A percentile compares a stretch with the other conserved stretches of the same genome.
These are phyloP conservation scores for Dreissena polymorpha DNA, from an alignment of 1,140 invertebrate genomes.

Conservation along the genomic window DNA sequence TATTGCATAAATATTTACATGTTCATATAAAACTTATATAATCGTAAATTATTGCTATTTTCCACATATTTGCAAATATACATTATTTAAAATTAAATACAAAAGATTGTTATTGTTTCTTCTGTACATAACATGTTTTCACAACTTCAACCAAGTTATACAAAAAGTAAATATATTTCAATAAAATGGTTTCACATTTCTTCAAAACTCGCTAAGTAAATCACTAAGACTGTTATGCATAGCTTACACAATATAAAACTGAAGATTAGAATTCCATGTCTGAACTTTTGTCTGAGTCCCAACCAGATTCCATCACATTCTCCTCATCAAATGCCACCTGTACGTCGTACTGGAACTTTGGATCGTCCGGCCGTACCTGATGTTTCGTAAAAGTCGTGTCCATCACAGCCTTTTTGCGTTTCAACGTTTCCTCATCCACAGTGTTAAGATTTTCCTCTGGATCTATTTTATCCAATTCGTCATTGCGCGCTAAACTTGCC, in stretches of 20 bases:
- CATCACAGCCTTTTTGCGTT: slow-evolving; percentile 80
- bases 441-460: slow-evolving; percentile 81
- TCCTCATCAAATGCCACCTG: slow-evolving; percentile 77
- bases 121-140: no score
- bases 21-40: no score
- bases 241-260: not conserved
- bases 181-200: no score
- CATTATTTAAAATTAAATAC: no score
- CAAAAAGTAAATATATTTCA: no score
- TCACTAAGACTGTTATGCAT: no score
- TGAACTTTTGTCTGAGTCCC: slow-evolving; percentile 68
- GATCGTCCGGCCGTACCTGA: slow-evolving; percentile 78
- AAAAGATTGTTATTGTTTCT: no score
- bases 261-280: slow-evolving; percentile 68
- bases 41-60: no score
- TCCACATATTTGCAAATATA: no score
- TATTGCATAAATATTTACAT: no score
- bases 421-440: slow-evolving; percentile 77
- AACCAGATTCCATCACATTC: slow-evolving; percentile 71
- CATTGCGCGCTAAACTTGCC: slow-evolving; percentile 75
- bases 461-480: slow-evolving; percentile 73
- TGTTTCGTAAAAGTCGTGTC: slow-evolving; percentile 79
- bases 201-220: no score
- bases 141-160: no score
- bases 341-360: slow-evolving; percentile 80